Conservation (phyloP, 2,888 invertebrate genomes). For the Lycia hirtaria region DNA sequence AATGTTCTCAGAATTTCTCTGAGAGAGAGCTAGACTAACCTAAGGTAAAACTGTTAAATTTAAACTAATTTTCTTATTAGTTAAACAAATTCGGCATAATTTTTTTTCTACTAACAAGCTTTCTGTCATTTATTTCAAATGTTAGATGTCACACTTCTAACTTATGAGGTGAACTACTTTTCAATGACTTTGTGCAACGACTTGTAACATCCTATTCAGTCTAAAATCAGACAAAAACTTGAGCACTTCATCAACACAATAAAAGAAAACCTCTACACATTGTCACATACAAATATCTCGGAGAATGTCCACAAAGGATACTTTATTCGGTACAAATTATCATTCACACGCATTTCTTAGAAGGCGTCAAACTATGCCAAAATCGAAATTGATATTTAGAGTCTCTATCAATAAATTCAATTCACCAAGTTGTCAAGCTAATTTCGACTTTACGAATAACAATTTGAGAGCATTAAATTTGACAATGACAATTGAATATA, state of each 20-base stretch:
- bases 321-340: slow-evolving; percentile 77
- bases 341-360: slow-evolving; percentile 59
- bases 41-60: too few species aligned
- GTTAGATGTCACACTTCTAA: too few species aligned
- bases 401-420: slow-evolving; percentile 25
- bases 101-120: too few species aligned
- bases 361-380: slow-evolving; percentile 63
- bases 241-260: slow-evolving; percentile 31
- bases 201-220: slow-evolving; percentile 15
- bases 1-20: too few species aligned
- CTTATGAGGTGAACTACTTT: too few species aligned
- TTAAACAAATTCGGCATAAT: too few species aligned
- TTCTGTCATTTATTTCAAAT: too few species aligned
- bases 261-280: slow-evolving; percentile 23
- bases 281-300: slow-evolving; percentile 25
- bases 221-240: slow-evolving; percentile 10
- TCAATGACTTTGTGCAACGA: slow-evolving; percentile 16
- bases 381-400: slow-evolving; percentile 49
- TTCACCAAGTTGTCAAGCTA: slow-evolving; percentile 21
- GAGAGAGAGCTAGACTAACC: too few species aligned
- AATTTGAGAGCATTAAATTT: slow-evolving; percentile 33
- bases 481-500: slow-evolving; percentile 59
- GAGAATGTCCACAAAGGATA: slow-evolving; percentile 38
- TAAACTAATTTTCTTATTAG: too few species aligned
- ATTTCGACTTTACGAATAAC: slow-evolving; percentile 37